Evolutionary conservation across 2,888 invertebrate genomes (phyloP).

Genomic region (Plagiodera versicolora): DNA sequence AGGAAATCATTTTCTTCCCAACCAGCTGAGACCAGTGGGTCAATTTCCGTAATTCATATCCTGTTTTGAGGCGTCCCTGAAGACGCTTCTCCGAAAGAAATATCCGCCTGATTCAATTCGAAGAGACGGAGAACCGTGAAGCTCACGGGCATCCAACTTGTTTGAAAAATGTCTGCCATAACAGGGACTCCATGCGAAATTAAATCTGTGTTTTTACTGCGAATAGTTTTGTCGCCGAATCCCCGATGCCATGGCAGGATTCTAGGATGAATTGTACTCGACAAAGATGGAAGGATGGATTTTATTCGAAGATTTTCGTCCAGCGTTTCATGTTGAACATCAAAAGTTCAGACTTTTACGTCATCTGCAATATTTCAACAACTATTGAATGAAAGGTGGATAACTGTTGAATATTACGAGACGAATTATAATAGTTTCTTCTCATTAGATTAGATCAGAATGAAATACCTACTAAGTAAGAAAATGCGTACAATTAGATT

Average conservation of each 20-base stretch:
- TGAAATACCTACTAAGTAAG: too few relatives aligned
- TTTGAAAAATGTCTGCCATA: slow-evolving; percentile 12
- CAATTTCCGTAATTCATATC: not conserved
- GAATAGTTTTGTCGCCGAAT: not conserved
- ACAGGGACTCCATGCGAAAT: slow-evolving; percentile 21
- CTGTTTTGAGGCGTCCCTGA: not conserved
- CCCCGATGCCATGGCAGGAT: not conserved
- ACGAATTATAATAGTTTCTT: too few relatives aligned
- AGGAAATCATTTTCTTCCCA: not conserved
- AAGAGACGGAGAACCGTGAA: slow-evolving; percentile 1
- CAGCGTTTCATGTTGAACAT: too few relatives aligned
- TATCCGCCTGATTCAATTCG: slow-evolving; percentile 11
- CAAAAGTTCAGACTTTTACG: too few relatives aligned
- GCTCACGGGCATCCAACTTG: slow-evolving; percentile 2
- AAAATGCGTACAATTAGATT: too few relatives aligned
- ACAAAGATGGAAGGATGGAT: not conserved
- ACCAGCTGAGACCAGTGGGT: not conserved
- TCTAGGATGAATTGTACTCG: not conserved
- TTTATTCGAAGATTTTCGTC: too few relatives aligned
- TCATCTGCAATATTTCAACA: too few relatives aligned
- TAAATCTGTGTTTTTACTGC: slow-evolving; percentile 14
- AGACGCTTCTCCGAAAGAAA: slow-evolving; percentile 1
- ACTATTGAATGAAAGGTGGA: too few relatives aligned
- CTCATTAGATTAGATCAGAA: too few relatives aligned
- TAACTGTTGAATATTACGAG: too few relatives aligned